Conservation (phyloP, 2,888 invertebrate genomes). For the Nesidiocoris tenuis region DNA sequence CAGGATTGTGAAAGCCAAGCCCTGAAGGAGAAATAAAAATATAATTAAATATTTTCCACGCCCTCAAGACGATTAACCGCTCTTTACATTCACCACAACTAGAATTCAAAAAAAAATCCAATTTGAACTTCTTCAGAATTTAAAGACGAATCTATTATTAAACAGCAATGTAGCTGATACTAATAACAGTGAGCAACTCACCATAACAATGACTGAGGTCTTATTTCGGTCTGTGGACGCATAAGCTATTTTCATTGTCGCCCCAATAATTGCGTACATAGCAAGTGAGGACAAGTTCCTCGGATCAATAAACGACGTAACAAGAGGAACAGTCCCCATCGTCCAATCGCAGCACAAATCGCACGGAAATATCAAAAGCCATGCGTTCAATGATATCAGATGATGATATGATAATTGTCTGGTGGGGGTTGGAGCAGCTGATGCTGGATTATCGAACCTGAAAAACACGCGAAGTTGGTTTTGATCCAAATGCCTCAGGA, state of each 20-base stretch:
- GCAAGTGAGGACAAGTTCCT: constrained; percentile 78
- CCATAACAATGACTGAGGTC: constrained; percentile 69
- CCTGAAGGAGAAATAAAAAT: constrained; percentile 65
- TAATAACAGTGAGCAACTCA: too few relatives aligned
- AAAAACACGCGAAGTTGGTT: constrained; percentile 47
- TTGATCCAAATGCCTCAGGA: too few relatives aligned
- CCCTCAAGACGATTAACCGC: too few relatives aligned
- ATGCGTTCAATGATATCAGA: constrained; percentile 84
- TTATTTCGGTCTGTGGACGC: constrained; percentile 64
- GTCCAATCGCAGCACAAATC: constrained; percentile 97
- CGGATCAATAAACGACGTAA: constrained; percentile 74
- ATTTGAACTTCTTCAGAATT: not conserved
- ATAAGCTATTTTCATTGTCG: constrained; percentile 61
- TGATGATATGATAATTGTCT: constrained; percentile 92
- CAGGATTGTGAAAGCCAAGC: constrained; percentile 79
- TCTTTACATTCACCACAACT: too few relatives aligned
- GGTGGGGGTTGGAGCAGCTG: constrained; percentile 77
- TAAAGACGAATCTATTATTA: too few relatives aligned
- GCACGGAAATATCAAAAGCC: constrained; percentile 85
- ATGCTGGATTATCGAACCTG: constrained; percentile 96
- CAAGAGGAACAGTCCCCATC: constrained; percentile 90
- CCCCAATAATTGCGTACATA: constrained; percentile 64
- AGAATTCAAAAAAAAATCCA: too few relatives aligned
- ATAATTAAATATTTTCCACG: too few relatives aligned
- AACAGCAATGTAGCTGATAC: too few relatives aligned